Base-by-base conservation (phyloP, 2,888 invertebrate species). In the Peribatodes rhomboidaria region DNA sequence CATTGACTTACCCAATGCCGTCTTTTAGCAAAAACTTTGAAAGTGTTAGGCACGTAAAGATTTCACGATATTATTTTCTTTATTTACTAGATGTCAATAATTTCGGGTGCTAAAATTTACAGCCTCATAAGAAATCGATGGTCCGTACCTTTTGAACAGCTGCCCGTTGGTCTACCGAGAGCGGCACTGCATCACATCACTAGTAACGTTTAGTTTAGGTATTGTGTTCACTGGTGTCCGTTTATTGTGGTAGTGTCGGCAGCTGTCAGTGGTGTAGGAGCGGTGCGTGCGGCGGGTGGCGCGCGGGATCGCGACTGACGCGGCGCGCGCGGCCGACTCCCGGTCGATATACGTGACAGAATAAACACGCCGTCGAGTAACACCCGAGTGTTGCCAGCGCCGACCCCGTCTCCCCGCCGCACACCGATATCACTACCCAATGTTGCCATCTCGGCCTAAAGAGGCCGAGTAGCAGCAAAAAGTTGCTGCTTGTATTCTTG, bases 281-380 rank as follows among this genome's bases (percentile, higher is more conserved):
- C 37, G 79, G 78, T 82, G 76, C 86, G 86, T 77, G 83, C 77
- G 83, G 75, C 76, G 70, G 64, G 73, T 65, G 70, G 78, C 80
- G 83, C 78, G 86, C 75, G 77, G 76, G 82, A 71, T 73, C 73
- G 80, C 78, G 85, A 91, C 91, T 92, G 89, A 86, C 78, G 79
- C 80, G 76, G 79, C 85, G 79, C 81, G 83, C 78, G 86, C 75
- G 78, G 77, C 81, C 80, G 75, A 78, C 85, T 72, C 8, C 50
- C 87, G 92, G 90, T 93, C 92, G 92, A 93, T 92, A 93, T 85
- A 88, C 89, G 89, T 85, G 89, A 86, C 87, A 91, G 92, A 91
- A 92, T 90, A 92, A 93, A 92, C 92, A 92, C 87, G 82, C 86
- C 88, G 89, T 89, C 31, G 80, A 79, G 82, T 81, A 83, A 80